Percentiles rank a stretch among this genome's conserved stretches.
Conservation (phyloP, 2,797 vertebrate species). For the Macrochelys suwanniensis region DNA sequence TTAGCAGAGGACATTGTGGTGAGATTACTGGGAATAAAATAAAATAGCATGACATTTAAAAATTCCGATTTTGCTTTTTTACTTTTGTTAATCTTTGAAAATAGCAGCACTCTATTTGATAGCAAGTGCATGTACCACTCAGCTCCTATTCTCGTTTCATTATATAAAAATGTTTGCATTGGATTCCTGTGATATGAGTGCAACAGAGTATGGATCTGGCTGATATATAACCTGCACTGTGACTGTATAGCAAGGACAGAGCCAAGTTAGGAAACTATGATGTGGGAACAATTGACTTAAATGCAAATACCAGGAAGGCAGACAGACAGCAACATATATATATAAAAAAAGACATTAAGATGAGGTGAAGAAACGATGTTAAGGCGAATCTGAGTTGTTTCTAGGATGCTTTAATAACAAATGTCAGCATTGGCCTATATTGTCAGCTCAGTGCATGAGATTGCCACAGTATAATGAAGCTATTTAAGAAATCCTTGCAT, state of each 20-base stretch:
- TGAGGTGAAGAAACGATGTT: background rate
- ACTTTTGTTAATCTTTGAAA: background rate
- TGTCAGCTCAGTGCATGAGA: background rate
- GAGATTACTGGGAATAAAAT: background rate
- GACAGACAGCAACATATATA: background rate
- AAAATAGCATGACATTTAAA: background rate
- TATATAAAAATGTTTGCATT: slow-evolving; percentile 43
- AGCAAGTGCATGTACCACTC: background rate
- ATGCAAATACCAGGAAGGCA: background rate
- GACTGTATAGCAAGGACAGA: background rate
- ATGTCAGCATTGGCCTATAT: background rate
- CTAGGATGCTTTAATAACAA: slow-evolving; percentile 1
- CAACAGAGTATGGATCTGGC: slow-evolving; percentile 35
- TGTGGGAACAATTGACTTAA: background rate
- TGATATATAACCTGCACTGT: background rate
- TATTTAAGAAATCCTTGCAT: slow-evolving; percentile 15
- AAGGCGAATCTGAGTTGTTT: background rate
- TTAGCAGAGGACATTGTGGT: background rate
- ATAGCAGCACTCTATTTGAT: background rate
- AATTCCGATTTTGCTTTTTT: background rate
- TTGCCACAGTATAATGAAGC: background rate
- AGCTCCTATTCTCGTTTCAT: background rate
- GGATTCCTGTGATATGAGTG: slow-evolving; percentile 37
- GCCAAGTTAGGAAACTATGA: background rate
- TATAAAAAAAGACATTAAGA: background rate